These are phyloP conservation scores for Esox masquinongy DNA, from an alignment of 2,797 vertebrate species.

Conservation along the genomic window DNA sequence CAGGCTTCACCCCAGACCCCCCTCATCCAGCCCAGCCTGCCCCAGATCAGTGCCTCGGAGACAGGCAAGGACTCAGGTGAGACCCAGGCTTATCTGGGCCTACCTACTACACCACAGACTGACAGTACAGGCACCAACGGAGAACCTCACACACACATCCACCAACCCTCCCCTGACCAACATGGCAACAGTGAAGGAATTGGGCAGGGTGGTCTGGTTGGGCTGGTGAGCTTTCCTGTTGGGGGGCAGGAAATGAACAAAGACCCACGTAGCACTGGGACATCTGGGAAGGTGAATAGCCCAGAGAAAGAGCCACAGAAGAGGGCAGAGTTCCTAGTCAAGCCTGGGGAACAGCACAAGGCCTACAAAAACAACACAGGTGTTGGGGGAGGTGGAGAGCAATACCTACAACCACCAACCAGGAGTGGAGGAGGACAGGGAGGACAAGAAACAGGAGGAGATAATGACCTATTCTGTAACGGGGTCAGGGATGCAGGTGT, in stretches of 20 bases:
- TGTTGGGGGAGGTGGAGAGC: constrained; percentile 77
- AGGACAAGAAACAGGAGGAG: constrained; percentile 50
- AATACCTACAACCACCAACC: constrained; percentile 82
- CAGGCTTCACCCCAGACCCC: constrained; percentile 83
- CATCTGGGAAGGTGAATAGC: constrained; percentile 83
- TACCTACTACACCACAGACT: constrained; percentile 59
- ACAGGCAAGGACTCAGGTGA: constrained; percentile 64
- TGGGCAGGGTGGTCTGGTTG: constrained; percentile 45
- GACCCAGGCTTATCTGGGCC: constrained; percentile 65
- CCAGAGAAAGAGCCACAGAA: constrained; percentile 74
- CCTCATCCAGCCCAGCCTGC: constrained; percentile 68
- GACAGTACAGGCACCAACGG: constrained; percentile 70
- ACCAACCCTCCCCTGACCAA: constrained; percentile 65
- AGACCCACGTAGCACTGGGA: constrained; percentile 63
- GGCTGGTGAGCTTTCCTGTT: constrained; percentile 29
- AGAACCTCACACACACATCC: constrained; percentile 66
- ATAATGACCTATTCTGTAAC: constrained; percentile 72
- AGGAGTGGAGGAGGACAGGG: constrained; percentile 58
- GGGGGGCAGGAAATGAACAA: constrained; percentile 47
- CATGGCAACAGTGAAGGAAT: constrained; percentile 71
- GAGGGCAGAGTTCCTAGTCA: constrained; percentile 82
- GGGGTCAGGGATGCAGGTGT: constrained; percentile 62
- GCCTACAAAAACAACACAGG: constrained; percentile 62
- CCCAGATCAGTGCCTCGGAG: constrained; percentile 67
- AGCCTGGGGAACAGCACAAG: constrained; percentile 84